phyloP scores from a whole-genome alignment of 2,888 invertebrate genomes.

The Oasisia sp. region DNA sequence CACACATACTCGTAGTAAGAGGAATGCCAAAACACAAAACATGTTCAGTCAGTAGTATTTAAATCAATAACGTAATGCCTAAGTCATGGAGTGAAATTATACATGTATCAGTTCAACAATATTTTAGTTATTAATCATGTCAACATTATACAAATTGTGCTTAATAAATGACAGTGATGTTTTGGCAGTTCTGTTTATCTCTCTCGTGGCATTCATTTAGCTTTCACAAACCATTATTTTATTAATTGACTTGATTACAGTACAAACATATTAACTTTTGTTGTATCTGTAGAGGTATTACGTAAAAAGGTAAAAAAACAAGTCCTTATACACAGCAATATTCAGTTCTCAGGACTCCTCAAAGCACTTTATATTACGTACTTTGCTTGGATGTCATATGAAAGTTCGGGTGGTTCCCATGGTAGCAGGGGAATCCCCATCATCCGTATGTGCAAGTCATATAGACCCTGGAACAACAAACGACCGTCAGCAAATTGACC shows the following conservation, averaged over 20 bases:
- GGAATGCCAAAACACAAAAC: not conserved
- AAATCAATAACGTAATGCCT: not conserved
- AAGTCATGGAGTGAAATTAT: no score
- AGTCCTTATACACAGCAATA: no score
- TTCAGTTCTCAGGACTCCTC: no score
- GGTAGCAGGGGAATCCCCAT: conserved; percentile 70
- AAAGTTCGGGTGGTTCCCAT: conserved; percentile 89
- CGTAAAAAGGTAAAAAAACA: no score
- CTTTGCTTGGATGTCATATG: conserved; percentile 61
- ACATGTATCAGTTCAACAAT: not conserved
- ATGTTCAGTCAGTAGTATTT: not conserved
- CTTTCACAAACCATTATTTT: not conserved
- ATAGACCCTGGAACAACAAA: conserved; percentile 80
- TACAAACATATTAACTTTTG: not conserved
- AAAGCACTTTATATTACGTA: conserved; percentile 34
- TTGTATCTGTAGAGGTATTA: not conserved
- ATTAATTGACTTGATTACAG: not conserved
- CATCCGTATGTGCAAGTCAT: conserved; percentile 93
- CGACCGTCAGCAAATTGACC: not conserved
- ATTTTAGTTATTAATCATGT: not conserved
- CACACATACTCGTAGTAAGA: not conserved
- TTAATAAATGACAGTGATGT: not conserved
- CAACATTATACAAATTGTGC: not conserved
- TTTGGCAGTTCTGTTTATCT: no score
- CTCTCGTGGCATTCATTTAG: no score